Conservation (phyloP, 2,888 invertebrate species). For the Acleris holmiana region DNA sequence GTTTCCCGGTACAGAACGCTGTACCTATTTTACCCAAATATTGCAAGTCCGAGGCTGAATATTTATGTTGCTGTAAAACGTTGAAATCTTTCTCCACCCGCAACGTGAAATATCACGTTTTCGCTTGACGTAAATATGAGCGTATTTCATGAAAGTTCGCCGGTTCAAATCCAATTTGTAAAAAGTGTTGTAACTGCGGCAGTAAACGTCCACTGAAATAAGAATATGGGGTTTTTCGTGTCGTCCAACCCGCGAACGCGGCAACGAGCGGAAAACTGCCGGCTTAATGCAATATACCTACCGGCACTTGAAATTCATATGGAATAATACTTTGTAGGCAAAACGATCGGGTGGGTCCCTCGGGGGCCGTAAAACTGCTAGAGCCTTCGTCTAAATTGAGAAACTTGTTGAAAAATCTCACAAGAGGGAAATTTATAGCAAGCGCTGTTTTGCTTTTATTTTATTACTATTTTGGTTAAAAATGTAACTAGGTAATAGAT, state of each 20-base stretch:
- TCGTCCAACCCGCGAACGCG: conserved; percentile 55
- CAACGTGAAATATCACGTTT: conserved; percentile 21
- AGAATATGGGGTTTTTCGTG: conserved; percentile 64
- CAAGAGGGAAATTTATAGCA: conserved; percentile 59
- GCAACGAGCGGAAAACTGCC: conserved; percentile 56
- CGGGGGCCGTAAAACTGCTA: conserved; percentile 72
- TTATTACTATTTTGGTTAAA: not conserved
- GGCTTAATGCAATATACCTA: conserved; percentile 62
- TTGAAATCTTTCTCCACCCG: conserved; percentile 15
- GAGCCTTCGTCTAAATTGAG: conserved; percentile 71
- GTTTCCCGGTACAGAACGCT: not conserved
- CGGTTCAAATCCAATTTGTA: conserved; percentile 69
- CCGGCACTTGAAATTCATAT: conserved; percentile 65
- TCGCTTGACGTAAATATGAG: conserved; percentile 35
- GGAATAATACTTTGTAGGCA: conserved; percentile 76
- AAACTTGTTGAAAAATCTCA: conserved; percentile 77
- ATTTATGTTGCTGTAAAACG: conserved; percentile 32
- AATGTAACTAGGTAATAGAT: not conserved
- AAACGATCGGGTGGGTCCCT: conserved; percentile 67
- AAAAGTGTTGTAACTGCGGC: conserved; percentile 63
- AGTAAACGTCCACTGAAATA: conserved; percentile 63
- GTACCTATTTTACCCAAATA: not conserved
- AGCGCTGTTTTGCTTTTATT: conserved; percentile 41
- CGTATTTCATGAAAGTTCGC: conserved; percentile 54
- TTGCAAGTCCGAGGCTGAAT: conserved; percentile 8